A percentile compares a stretch with the other conserved stretches of the same genome.
Evolutionary conservation across 2,797 vertebrate species (phyloP).

Genomic region (Pseudotriccus pelzelni): DNA sequence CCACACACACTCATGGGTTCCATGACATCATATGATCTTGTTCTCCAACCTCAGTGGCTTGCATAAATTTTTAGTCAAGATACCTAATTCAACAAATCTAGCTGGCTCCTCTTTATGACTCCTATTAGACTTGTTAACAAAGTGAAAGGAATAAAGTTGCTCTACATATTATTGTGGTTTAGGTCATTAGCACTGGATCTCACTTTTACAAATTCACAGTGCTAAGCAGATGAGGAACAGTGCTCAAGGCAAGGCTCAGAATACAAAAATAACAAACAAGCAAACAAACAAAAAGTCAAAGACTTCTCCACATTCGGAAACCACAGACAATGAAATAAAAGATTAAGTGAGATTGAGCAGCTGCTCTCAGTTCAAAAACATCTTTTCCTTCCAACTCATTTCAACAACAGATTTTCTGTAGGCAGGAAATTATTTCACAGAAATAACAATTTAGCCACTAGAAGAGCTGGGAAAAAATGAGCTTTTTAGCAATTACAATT

Average conservation of each 20-base stretch:
- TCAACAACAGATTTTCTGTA: slow-evolving; percentile 46
- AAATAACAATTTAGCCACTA: not conserved
- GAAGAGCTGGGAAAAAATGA: not conserved
- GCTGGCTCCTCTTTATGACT: not conserved
- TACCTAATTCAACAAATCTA: not conserved
- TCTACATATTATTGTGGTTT: not conserved
- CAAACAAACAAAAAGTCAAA: not conserved
- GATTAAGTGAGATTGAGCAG: slow-evolving; percentile 19
- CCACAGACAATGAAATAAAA: not conserved
- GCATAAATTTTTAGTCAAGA: not conserved
- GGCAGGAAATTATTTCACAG: slow-evolving; percentile 23
- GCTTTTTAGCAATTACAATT: not conserved
- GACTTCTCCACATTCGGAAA: not conserved
- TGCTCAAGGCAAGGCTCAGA: not conserved
- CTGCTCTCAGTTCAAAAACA: slow-evolving; percentile 23
- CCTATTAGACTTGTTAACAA: not conserved
- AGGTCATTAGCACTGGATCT: not conserved
- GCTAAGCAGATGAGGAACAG: not conserved
- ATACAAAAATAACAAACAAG: not conserved
- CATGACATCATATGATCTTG: not conserved
- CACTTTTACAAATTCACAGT: not conserved
- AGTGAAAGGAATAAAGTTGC: not conserved
- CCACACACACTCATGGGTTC: not conserved
- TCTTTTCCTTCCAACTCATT: slow-evolving; percentile 14
- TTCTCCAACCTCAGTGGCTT: not conserved